Percentiles rank a stretch among this genome's conserved stretches.
phyloP scores from a whole-genome alignment of 2,888 invertebrate genomes.

The Scaptomyza tumidula region DNA sequence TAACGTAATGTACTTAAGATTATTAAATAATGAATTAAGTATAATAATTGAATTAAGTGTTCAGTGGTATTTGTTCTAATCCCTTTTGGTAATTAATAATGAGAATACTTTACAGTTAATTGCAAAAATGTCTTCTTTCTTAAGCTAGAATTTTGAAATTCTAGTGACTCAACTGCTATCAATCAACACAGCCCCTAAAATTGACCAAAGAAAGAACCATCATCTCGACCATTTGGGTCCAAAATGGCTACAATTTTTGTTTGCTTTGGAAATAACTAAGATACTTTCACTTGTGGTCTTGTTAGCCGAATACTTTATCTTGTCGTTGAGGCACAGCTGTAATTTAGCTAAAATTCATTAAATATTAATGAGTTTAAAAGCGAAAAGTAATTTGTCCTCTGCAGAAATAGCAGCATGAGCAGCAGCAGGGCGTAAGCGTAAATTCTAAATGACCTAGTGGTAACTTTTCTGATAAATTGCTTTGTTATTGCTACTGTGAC shows the following conservation, averaged over 20 bases:
- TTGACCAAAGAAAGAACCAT: constrained; percentile 41
- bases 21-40: no score
- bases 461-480: constrained; percentile 56
- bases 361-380: constrained; percentile 74
- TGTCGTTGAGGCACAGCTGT: constrained; percentile 59
- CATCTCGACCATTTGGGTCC: constrained; percentile 11
- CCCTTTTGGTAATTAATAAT: no score
- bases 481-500: constrained; percentile 48
- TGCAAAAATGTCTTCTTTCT: neutral
- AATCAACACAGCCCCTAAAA: constrained; percentile 48
- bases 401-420: constrained; percentile 7
- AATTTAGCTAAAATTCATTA: constrained; percentile 62
- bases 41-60: no score
- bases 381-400: constrained; percentile 61
- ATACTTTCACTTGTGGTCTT: constrained; percentile 35
- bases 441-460: constrained; percentile 29
- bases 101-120: neutral
- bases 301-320: constrained; percentile 19
- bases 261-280: constrained; percentile 18
- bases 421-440: no score
- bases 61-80: no score
- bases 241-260: constrained; percentile 4
- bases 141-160: constrained; percentile 5
- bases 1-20: no score
- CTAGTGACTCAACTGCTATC: constrained; percentile 34